Evolutionary conservation across 1,140 invertebrate species (phyloP).

Genomic region (Achroia grisella): DNA sequence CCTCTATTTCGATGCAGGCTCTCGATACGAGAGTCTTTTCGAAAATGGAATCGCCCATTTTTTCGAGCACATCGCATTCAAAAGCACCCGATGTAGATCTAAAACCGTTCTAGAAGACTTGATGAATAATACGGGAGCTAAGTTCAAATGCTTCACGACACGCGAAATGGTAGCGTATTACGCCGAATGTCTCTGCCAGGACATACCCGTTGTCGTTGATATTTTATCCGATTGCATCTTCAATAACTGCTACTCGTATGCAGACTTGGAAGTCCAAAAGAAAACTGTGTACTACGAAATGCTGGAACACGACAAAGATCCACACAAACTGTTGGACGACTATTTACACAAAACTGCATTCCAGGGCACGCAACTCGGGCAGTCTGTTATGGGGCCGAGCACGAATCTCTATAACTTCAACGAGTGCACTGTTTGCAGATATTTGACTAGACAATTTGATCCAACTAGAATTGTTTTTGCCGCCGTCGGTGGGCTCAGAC

Average conservation of each 20-base stretch:
- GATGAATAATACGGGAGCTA: constrained; percentile 84
- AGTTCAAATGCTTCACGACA: constrained; percentile 85
- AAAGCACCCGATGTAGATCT: constrained; percentile 78
- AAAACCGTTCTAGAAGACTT: constrained; percentile 80
- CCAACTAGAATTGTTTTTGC: constrained; percentile 88
- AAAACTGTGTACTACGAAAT: constrained; percentile 83
- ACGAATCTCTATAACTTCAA: constrained; percentile 81
- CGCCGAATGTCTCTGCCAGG: constrained; percentile 81
- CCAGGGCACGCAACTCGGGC: constrained; percentile 80
- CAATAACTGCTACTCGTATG: constrained; percentile 77
- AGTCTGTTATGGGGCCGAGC: constrained; percentile 83
- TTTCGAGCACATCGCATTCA: constrained; percentile 87
- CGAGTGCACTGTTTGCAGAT: constrained; percentile 80
- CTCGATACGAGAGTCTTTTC: constrained; percentile 79
- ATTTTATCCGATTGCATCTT: constrained; percentile 84
- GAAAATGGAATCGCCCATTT: constrained; percentile 87
- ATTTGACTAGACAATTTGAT: constrained; percentile 88
- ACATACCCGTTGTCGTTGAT: constrained; percentile 78
- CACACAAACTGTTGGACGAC: constrained; percentile 84
- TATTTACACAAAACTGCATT: constrained; percentile 82
- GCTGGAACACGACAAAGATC: constrained; percentile 78
- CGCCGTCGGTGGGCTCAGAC: constrained; percentile 87
- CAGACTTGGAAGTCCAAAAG: constrained; percentile 81
- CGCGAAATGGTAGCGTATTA: constrained; percentile 86
- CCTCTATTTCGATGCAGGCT: constrained; percentile 85